Percentiles rank a stretch among this genome's conserved stretches.
Conservation (phyloP, 2,797 vertebrate species). For the Nothura maculosa region DNA sequence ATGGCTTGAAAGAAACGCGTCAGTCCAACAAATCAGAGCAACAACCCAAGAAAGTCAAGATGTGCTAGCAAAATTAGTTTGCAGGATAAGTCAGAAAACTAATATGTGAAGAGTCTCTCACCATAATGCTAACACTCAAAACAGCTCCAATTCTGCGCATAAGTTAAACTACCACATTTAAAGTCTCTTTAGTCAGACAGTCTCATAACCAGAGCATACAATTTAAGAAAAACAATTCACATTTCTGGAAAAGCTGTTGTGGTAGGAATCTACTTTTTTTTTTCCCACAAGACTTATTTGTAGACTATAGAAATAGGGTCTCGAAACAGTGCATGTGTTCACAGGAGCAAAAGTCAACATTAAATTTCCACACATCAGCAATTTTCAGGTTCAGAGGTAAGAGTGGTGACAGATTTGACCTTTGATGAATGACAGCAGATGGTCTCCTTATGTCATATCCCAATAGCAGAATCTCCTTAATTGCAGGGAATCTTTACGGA, state of each 20-base stretch:
- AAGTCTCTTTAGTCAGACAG: conserved; percentile 64
- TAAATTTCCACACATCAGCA: neutral
- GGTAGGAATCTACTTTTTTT: neutral
- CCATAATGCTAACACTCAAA: conserved; percentile 67
- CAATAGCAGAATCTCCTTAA: neutral
- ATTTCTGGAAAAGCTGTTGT: conserved; percentile 12
- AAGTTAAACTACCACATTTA: neutral
- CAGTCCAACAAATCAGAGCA: conserved; percentile 11
- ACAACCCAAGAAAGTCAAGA: conserved; percentile 40
- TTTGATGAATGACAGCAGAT: neutral
- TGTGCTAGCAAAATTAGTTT: conserved; percentile 59
- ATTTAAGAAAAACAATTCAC: conserved; percentile 14
- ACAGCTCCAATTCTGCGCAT: conserved; percentile 48
- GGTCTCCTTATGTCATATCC: neutral
- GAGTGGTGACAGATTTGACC: neutral
- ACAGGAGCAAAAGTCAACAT: neutral
- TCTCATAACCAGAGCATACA: neutral
- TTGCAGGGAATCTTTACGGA: neutral
- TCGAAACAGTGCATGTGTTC: neutral
- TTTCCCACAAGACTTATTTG: neutral
- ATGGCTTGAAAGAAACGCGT: conserved; percentile 25
- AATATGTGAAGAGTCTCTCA: conserved; percentile 68
- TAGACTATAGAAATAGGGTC: neutral
- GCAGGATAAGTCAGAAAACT: conserved; percentile 68
- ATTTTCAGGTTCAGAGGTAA: neutral